Evolutionary conservation across 2,888 invertebrate genomes (phyloP), one percentile per base, ranked within the genome.

Genomic region (Phania funesta): DNA sequence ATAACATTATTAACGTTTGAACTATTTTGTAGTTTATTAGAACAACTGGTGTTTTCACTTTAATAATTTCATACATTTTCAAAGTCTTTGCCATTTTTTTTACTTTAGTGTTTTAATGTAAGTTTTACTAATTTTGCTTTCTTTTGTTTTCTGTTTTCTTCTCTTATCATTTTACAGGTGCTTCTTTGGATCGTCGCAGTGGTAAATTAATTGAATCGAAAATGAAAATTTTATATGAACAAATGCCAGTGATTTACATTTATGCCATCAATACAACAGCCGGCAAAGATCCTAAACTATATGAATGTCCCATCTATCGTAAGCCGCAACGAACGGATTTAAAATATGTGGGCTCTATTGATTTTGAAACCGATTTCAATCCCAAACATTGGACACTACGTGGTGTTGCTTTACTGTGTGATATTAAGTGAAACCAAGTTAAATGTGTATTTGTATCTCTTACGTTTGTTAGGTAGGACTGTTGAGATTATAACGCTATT

Each of bases 271-370:
- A 97, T 90, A 97, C 97, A 1, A 97, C 97, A 6, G 95, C 97
- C 18, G 97, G 97, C 13, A 97, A 97, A 90, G 96, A 97, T 91
- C 96, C 96, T 0, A 94, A 95, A 86, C 92, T 98, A 8, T 99
- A 99, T 90, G 98, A 98, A 90, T 99, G 99, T 88, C 99, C 99
- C 0, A 98, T 99, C 85, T 99, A 99, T 91, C 94, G 98, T 86
- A 99, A 99, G 89, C 98, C 98, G 0, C 96, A 96, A 87, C 93
- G 99, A 84, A 98, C 98, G 0, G 98, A 99, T 91, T 94, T 95
- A 70, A 98, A 98, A 89, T 99, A 98, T 91, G 97, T 99, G 62
- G 97, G 97, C 1, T 97, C 97, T 0, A 96, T 98, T 83, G 97
- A 98, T 92, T 96, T 99, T 88, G 97, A 97, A 92, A 97, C 95